These are phyloP conservation scores for Macquaria ambigua DNA, from an alignment of 2,113 vertebrate species.

Conservation along the genomic window DNA sequence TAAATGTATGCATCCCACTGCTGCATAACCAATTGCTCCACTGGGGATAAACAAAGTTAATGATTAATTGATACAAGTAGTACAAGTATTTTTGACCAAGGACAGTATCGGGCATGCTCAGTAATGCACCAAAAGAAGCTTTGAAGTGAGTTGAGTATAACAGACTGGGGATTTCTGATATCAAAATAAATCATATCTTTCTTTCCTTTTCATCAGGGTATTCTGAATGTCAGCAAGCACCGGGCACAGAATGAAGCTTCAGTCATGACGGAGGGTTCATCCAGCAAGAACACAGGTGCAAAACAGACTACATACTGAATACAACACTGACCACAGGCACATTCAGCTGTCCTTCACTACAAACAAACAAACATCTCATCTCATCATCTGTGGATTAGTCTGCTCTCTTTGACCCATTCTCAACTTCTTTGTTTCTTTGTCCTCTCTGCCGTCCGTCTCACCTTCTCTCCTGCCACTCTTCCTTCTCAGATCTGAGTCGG, in stretches of 20 bases:
- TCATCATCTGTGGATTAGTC: not conserved
- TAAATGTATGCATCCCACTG: too few species aligned
- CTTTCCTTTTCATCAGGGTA: constrained; percentile 83
- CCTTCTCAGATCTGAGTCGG: constrained; percentile 83
- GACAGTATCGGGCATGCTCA: not conserved
- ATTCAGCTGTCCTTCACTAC: not conserved
- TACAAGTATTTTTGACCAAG: not conserved
- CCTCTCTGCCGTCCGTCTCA: not conserved
- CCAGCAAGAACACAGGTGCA: constrained; percentile 90
- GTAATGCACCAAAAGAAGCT: not conserved
- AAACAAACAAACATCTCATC: not conserved
- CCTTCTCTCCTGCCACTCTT: fast-evolving
- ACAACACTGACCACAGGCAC: not conserved
- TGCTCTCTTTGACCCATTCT: not conserved
- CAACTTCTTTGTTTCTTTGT: not conserved
- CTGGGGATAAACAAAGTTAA: too few species aligned
- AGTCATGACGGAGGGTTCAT: constrained; percentile 85
- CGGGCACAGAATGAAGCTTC: constrained; percentile 91
- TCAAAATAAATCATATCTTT: not conserved
- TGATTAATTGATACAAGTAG: not conserved
- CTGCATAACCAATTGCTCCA: too few species aligned
- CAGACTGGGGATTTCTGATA: not conserved
- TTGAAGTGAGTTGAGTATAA: not conserved
- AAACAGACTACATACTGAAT: not conserved
- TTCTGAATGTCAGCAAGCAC: constrained; percentile 92